These are phyloP conservation scores for Sarcophilus harrisii DNA, from an alignment of 2,797 vertebrate genomes.

Conservation along the genomic window DNA sequence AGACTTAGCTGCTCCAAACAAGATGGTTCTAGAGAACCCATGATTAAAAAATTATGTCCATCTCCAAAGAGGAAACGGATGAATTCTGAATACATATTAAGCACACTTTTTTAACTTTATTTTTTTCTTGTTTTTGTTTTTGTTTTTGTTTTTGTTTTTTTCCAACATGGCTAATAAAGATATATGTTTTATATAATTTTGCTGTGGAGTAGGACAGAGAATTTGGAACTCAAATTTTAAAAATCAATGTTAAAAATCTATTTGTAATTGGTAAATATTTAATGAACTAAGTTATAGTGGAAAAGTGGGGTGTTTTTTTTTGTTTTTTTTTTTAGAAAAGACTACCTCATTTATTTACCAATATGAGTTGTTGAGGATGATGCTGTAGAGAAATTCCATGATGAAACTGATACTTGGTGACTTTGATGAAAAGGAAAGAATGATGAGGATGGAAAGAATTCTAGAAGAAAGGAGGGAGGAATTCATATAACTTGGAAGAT, in stretches of 20 bases:
- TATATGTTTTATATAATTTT: not conserved
- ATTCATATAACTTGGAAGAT: not conserved
- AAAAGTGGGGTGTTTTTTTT: not conserved
- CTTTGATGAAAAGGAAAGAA: not conserved
- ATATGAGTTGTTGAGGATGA: not conserved
- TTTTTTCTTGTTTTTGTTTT: not conserved
- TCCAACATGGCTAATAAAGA: not conserved
- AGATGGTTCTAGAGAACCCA: not conserved
- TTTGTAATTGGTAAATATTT: not conserved
- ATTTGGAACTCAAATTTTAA: not conserved
- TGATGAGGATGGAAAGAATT: not conserved
- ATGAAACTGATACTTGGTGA: not conserved
- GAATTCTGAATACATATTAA: not conserved
- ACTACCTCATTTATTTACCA: not conserved
- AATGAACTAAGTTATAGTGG: not conserved
- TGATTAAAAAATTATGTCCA: not conserved
- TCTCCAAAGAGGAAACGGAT: not conserved
- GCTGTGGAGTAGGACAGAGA: not conserved
- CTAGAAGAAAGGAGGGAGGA: not conserved
- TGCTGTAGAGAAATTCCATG: not conserved
- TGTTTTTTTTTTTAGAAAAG: not conserved
- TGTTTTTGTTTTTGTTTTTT: not conserved
- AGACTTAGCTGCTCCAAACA: not conserved
- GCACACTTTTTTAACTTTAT: not conserved
- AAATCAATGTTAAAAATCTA: not conserved